phyloP scores from a whole-genome alignment of 2,797 vertebrate genomes.

The Scyliorhinus canicula region DNA sequence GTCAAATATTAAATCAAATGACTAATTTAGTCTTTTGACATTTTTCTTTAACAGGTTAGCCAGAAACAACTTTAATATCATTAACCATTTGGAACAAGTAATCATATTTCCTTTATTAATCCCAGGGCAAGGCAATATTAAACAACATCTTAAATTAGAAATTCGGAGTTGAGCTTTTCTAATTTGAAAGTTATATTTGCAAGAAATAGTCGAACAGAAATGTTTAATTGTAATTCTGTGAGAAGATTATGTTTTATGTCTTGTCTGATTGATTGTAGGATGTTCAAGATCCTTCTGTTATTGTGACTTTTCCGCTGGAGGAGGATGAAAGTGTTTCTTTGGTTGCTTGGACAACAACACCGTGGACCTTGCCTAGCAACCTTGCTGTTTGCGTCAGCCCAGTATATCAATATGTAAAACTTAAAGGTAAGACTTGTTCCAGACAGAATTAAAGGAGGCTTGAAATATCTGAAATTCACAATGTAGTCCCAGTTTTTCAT shows the following conservation, averaged over 20 bases:
- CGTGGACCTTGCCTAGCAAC: constrained; percentile 96
- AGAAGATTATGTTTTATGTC: not conserved
- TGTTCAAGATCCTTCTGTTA: constrained; percentile 91
- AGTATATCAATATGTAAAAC: constrained; percentile 75
- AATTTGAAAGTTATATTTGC: not conserved
- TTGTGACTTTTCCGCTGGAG: constrained; percentile 80
- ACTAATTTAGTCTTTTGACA: not conserved
- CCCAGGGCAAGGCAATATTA: not conserved
- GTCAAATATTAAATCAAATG: not conserved
- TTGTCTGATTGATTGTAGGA: constrained; percentile 61
- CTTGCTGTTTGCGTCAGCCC: constrained; percentile 89
- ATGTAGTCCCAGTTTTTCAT: not conserved
- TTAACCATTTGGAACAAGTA: not conserved
- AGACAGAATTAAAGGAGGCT: not conserved
- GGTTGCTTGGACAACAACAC: constrained; percentile 97
- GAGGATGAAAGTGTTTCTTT: constrained; percentile 71
- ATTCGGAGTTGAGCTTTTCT: not conserved
- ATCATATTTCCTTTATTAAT: not conserved
- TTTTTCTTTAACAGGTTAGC: not conserved
- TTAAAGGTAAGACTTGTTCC: constrained; percentile 70
- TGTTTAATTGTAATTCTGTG: not conserved
- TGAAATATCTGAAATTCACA: not conserved
- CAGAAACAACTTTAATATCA: not conserved
- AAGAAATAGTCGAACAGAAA: not conserved
- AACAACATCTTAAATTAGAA: not conserved